Evolutionary conservation across 2,113 vertebrate species (phyloP).

Genomic region (Alosa alosa): DNA sequence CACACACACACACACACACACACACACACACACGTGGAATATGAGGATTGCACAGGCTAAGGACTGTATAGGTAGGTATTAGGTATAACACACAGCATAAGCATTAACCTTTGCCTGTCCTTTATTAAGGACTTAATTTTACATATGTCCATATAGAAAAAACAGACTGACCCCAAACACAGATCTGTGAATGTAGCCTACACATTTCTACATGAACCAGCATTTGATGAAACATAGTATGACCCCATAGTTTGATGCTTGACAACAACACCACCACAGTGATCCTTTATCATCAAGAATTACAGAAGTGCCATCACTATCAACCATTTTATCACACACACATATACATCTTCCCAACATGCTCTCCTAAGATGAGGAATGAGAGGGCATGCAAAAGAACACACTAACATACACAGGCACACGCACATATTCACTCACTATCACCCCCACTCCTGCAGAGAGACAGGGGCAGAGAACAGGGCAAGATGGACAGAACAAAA

Average conservation of each 20-base stretch:
- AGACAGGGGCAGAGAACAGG: neutral
- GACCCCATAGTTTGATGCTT: neutral
- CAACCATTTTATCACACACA: neutral
- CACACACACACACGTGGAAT: neutral
- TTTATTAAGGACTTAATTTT: too few relatives aligned
- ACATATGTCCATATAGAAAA: neutral
- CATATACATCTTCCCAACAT: neutral
- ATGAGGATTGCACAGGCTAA: neutral
- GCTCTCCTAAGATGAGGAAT: neutral
- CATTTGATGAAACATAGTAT: neutral
- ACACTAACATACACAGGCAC: neutral
- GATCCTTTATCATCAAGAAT: too few relatives aligned
- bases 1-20: neutral
- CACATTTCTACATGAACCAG: neutral
- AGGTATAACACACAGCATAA: neutral
- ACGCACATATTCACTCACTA: neutral
- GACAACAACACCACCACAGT: too few relatives aligned
- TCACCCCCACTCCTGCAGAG: neutral
- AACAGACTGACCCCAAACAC: neutral
- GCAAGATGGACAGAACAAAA: neutral
- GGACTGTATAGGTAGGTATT: neutral
- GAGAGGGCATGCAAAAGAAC: neutral
- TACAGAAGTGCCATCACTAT: too few relatives aligned
- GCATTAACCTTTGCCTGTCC: neutral
- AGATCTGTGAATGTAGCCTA: neutral